Percentiles rank a stretch among this genome's conserved stretches.
Conservation (phyloP, 2,113 vertebrate genomes). For the Ctenodactylus gundi region DNA sequence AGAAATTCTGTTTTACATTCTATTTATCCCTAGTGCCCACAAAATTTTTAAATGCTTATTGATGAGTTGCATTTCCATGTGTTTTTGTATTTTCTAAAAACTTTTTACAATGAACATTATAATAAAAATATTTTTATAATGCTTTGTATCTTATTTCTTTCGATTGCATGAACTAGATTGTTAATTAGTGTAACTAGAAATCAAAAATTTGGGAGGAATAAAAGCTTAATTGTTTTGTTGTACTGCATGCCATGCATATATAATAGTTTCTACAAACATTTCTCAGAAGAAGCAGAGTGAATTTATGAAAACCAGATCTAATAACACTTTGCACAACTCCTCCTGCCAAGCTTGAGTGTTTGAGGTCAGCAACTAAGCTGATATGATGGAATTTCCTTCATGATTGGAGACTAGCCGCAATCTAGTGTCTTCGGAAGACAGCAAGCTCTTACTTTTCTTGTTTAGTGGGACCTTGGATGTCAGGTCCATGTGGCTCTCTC, state of each 20-base stretch:
- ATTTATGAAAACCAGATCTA: background rate
- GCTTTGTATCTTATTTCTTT: background rate
- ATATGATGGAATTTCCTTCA: conserved; percentile 34
- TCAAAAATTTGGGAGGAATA: background rate
- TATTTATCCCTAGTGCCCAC: background rate
- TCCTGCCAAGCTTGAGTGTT: background rate
- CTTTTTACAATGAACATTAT: background rate
- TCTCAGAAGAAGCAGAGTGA: background rate
- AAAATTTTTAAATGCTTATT: background rate
- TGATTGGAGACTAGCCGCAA: conserved; percentile 33
- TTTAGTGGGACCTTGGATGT: background rate
- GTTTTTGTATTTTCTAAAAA: background rate
- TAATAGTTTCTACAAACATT: background rate
- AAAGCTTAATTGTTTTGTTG: background rate
- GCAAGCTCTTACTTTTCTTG: background rate
- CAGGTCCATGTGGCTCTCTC: background rate
- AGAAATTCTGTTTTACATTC: background rate
- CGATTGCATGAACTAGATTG: background rate
- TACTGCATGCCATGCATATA: background rate
- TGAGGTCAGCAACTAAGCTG: background rate
- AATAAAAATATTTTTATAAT: conserved; percentile 1
- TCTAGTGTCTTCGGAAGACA: background rate
- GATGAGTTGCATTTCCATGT: background rate
- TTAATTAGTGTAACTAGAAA: background rate
- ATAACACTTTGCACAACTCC: background rate